A percentile compares a stretch with the other conserved stretches of the same genome.
These are phyloP conservation scores for Haemorhous mexicanus DNA, from an alignment of 2,113 vertebrate species.

Conservation along the genomic window DNA sequence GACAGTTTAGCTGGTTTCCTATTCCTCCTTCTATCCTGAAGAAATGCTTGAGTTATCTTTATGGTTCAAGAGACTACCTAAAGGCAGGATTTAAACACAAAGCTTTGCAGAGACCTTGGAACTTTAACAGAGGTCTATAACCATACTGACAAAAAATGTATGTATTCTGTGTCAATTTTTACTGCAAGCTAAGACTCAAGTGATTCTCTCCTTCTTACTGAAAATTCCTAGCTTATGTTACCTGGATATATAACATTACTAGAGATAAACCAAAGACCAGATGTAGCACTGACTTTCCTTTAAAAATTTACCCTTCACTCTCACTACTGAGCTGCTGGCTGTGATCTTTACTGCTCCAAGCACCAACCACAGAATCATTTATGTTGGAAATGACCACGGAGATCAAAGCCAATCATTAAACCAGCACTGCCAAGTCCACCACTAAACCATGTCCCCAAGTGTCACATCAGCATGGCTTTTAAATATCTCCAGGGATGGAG, in stretches of 20 bases:
- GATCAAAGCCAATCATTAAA: not conserved
- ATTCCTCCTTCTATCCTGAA: not conserved
- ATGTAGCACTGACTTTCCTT: not conserved
- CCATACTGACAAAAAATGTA: not conserved
- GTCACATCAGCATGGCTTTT: not conserved
- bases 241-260: not conserved
- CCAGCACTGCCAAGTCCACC: not conserved
- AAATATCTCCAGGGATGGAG: not conserved
- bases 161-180: not conserved
- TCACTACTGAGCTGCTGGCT: not conserved
- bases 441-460: not conserved
- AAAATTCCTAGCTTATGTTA: not conserved
- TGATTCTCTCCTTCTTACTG: not conserved
- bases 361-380: not conserved
- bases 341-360: not conserved
- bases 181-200: not conserved
- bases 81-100: not conserved
- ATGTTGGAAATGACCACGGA: not conserved
- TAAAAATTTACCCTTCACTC: not conserved
- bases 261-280: not conserved
- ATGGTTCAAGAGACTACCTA: not conserved
- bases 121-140: not conserved
- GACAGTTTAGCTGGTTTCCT: not conserved
- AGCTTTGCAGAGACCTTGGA: not conserved
- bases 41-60: not conserved